Conservation (phyloP, 2,113 vertebrate species). For the Nibea albiflora region DNA sequence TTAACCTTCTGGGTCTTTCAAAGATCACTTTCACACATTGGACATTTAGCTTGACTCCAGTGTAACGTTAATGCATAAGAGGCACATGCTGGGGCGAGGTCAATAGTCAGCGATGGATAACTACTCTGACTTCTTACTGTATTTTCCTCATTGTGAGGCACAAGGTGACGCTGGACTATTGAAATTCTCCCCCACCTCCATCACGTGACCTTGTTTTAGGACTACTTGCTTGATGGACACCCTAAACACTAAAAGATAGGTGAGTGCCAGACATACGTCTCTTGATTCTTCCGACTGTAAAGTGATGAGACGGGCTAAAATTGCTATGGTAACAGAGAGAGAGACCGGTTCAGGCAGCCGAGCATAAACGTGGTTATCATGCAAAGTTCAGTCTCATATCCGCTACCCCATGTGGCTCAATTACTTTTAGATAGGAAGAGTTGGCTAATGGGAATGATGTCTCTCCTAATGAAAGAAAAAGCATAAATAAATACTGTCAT, state of each 20-base stretch:
- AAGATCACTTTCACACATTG: neutral
- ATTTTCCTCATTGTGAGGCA: neutral
- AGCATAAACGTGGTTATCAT: neutral
- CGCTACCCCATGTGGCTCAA: neutral
- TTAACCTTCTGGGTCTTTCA: neutral
- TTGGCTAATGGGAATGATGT: neutral
- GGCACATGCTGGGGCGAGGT: neutral
- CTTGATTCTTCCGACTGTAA: neutral
- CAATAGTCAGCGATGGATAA: neutral
- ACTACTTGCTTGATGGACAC: neutral
- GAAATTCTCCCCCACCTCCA: neutral
- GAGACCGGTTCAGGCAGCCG: neutral
- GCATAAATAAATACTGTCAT: slow-evolving; percentile 53
- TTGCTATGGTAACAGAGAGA: neutral
- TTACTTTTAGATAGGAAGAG: slow-evolving; percentile 18
- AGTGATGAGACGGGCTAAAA: neutral
- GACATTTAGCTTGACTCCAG: neutral
- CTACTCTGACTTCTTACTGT: neutral
- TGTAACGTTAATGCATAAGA: neutral
- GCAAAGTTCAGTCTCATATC: neutral
- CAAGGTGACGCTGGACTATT: neutral
- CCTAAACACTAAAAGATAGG: neutral
- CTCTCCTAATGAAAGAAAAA: slow-evolving; percentile 32
- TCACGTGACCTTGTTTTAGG: neutral
- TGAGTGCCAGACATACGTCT: neutral